phyloP scores from a whole-genome alignment of 2,113 vertebrate genomes.

The Poicephalus meyeri region DNA sequence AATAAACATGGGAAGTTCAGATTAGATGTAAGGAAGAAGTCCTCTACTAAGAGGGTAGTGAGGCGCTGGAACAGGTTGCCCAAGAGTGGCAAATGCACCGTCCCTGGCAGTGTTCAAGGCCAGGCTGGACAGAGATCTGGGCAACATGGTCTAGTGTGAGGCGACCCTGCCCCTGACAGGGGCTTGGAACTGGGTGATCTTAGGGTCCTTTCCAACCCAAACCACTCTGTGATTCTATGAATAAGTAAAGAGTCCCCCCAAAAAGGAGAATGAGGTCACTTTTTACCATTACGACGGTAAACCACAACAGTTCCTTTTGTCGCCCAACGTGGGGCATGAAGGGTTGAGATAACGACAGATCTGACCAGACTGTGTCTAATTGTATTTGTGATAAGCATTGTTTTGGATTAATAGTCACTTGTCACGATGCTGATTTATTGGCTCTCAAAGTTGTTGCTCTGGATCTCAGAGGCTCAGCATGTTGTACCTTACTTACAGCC shows the following conservation, averaged over 20 bases:
- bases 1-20: neutral
- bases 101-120: neutral
- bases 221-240: neutral
- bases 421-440: no score
- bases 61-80: neutral
- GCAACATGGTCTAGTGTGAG: neutral
- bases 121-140: neutral
- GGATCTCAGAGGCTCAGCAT: no score
- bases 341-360: no score
- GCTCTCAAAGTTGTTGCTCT: no score
- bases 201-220: neutral
- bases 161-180: neutral
- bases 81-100: neutral
- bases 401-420: no score
- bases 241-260: neutral
- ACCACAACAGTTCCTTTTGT: no score
- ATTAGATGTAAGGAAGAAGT: neutral
- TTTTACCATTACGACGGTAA: neutral
- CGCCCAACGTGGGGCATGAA: no score
- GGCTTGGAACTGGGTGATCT: neutral
- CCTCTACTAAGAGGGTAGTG: neutral
- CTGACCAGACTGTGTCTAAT: no score
- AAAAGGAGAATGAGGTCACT: neutral
- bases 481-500: no score
- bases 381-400: no score